Base-by-base conservation (phyloP, 2,797 vertebrate species). In the Anabacerthia variegaticeps region DNA sequence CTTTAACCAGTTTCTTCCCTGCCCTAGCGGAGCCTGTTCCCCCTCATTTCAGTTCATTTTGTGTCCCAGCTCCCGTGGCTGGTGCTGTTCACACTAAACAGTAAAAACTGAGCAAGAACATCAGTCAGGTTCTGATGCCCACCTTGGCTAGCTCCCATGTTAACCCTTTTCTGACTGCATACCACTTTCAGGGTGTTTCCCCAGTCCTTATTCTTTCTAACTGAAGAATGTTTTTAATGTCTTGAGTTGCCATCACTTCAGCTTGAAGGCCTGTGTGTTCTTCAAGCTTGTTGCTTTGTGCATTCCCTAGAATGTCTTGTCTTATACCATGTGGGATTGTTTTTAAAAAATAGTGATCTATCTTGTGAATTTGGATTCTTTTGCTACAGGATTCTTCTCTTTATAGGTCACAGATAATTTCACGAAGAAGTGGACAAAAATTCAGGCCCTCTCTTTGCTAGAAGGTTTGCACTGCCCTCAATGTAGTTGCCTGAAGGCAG, bases 271-370 rank as follows among this genome's bases (percentile, higher is more conserved):
- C 27, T 52, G 2, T 61, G 4, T 62, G 44, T 80, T 83, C 59
- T 43, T 88, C 24, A 12, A 7, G 4, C 43, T 83, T 26, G 48
- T 63, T 90, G 19, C 48, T 88, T 65, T 11, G 15, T 43, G 2
- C 39, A n/a, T 67, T 58, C 30, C 30, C 62, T 67, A 39, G 14
- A 66, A 46, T 54, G 34, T 66, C 18, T 83, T 10, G 30, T 28
- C 30, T 61, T 32, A 52, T 8, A 21, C 6, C 5, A 1, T 6
- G 27, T 9, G 16, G 24, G 24, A 48, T 82, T 0, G 0, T 37
- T 81, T 85, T 27, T n/a, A 2, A 46, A 39, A 71, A 85, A 26
- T 5, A 28, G 24, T 3, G 0, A n/a, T 73, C 69, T 72, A 3
- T 37, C 46, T 26, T 41, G 23, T 59, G 52, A 59, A 52, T 71